Evolutionary conservation across 2,888 invertebrate species (phyloP).

Genomic region (Nymphalis c-album): DNA sequence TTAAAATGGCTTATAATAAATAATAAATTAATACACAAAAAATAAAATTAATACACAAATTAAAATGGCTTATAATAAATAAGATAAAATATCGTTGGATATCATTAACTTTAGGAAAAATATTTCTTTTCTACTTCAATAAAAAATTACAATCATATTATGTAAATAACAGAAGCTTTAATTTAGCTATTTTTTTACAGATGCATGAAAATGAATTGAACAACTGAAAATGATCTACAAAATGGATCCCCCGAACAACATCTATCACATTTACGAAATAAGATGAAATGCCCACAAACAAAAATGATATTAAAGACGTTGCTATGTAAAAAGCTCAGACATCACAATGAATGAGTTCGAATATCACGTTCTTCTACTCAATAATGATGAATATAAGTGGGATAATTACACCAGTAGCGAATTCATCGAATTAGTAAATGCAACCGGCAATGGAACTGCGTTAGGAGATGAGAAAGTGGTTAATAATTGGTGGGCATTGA

Average conservation of each 20-base stretch:
- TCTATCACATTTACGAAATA: conserved; percentile 72
- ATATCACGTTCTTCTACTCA: conserved; percentile 35
- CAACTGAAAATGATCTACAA: conserved; percentile 41
- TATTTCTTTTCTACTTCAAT: neutral
- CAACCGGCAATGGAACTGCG: conserved; percentile 48
- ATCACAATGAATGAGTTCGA: conserved; percentile 69
- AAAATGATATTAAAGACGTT: conserved; percentile 58
- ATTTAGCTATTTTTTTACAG: conserved; percentile 50
- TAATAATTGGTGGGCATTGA: conserved; percentile 91
- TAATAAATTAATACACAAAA: too few species aligned
- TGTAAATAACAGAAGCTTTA: conserved; percentile 10
- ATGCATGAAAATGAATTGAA: conserved; percentile 44
- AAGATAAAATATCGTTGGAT: too few species aligned
- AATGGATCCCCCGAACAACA: conserved; percentile 54
- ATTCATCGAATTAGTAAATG: conserved; percentile 44
- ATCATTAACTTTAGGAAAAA: too few species aligned
- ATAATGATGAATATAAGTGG: conserved; percentile 41
- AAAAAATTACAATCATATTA: conserved; percentile 14
- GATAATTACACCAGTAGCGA: conserved; percentile 47
- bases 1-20: too few species aligned
- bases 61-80: too few species aligned
- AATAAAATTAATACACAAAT: too few species aligned
- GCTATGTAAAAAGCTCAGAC: conserved; percentile 41
- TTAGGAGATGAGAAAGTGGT: conserved; percentile 47
- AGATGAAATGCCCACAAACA: conserved; percentile 61